Conservation (phyloP, 2,113 vertebrate species). For the Zonotrichia leucophrys region DNA sequence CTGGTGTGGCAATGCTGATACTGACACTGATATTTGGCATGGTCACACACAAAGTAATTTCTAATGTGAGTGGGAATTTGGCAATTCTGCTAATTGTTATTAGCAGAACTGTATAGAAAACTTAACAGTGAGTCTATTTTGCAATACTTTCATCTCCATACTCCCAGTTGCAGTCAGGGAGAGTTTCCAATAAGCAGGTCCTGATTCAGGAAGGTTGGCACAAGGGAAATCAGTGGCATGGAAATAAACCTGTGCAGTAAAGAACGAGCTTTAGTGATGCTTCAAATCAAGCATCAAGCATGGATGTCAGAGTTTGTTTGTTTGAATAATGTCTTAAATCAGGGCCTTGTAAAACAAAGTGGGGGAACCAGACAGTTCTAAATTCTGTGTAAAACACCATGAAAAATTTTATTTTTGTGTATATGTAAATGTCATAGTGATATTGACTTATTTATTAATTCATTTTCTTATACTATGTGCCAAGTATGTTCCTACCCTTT, state of each 20-base stretch:
- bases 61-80: not conserved
- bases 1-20: not conserved
- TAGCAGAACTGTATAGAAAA: not conserved
- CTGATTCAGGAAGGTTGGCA: not conserved
- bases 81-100: not conserved
- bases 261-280: not conserved
- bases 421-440: constrained; percentile 49
- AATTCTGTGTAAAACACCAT: not conserved
- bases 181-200: not conserved
- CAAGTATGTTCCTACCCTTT: constrained; percentile 21
- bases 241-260: not conserved
- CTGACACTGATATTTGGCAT: not conserved
- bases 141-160: not conserved
- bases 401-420: not conserved
- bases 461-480: constrained; percentile 4
- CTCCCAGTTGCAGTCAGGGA: not conserved
- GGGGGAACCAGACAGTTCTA: not conserved
- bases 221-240: not conserved
- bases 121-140: not conserved
- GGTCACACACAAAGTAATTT: not conserved
- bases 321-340: not conserved
- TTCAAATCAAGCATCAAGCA: not conserved
- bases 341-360: not conserved
- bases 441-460: constrained; percentile 54
- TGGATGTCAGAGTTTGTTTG: not conserved